phyloP scores from a whole-genome alignment of 2,797 vertebrate species.

The Chanos chanos region DNA sequence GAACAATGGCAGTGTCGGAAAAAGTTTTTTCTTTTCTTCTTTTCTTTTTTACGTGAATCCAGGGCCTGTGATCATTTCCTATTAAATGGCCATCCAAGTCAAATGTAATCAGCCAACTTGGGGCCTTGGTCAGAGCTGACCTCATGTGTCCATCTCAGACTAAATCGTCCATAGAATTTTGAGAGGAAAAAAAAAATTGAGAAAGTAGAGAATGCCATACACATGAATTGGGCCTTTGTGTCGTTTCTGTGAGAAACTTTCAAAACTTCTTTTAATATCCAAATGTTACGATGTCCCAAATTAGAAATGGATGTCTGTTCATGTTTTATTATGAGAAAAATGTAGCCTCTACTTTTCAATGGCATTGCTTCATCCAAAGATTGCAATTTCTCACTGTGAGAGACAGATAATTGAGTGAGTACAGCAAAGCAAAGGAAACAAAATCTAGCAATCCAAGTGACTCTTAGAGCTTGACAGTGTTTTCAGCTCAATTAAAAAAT shows the following conservation, averaged over 20 bases:
- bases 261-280: not conserved
- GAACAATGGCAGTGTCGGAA: not conserved
- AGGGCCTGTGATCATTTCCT: not conserved
- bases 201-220: not conserved
- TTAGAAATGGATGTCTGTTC: not conserved
- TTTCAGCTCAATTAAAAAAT: too few species aligned
- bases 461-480: too few species aligned
- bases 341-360: not conserved
- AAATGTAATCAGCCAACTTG: not conserved
- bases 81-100: not conserved
- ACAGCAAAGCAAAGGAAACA: too few species aligned
- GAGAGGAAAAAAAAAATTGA: not conserved
- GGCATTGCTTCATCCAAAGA: not conserved
- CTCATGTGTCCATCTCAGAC: conserved; percentile 1
- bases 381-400: conserved; percentile 13
- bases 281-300: conserved; percentile 2
- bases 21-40: not conserved
- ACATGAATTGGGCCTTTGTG: not conserved
- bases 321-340: not conserved
- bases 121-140: conserved; percentile 6
- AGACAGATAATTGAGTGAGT: too few species aligned
- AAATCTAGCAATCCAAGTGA: too few species aligned
- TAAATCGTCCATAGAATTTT: conserved; percentile 6
- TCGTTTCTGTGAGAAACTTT: conserved; percentile 9
- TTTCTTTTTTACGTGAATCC: not conserved